Conservation (phyloP, 2,888 invertebrate genomes). For the Gasteruption jaculator region DNA sequence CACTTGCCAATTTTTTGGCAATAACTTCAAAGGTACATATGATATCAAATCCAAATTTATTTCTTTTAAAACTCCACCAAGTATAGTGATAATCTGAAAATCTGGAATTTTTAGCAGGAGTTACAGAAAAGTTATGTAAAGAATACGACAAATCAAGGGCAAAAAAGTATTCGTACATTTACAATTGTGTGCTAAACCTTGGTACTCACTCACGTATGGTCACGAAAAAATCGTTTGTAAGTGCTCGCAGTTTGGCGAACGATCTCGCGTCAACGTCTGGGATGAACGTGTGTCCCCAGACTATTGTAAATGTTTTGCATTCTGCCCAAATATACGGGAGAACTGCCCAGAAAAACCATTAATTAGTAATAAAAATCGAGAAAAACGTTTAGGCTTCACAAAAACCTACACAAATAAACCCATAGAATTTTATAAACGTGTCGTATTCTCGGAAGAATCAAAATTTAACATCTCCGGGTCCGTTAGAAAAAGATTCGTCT, state of each 20-base stretch:
- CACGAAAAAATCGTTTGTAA: not conserved
- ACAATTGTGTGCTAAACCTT: not conserved
- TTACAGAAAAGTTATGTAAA: not conserved
- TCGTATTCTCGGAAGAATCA: constrained; percentile 8
- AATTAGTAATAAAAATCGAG: constrained; percentile 8
- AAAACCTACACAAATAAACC: constrained; percentile 8
- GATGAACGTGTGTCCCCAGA: constrained; percentile 6
- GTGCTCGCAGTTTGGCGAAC: not conserved
- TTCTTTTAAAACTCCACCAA: no score
- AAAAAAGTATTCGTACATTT: constrained; percentile 7
- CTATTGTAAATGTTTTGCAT: constrained; percentile 11
- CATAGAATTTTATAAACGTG: constrained; percentile 12
- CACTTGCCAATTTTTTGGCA: constrained; percentile 5
- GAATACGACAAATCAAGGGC: not conserved
- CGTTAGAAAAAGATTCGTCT: constrained; percentile 1
- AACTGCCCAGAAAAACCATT: constrained; percentile 10
- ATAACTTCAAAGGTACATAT: not conserved
- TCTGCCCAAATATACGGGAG: constrained; percentile 14
- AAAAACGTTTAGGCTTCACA: constrained; percentile 6
- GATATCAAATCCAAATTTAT: not conserved
- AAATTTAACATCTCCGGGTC: constrained; percentile 6
- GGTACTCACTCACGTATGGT: not conserved
- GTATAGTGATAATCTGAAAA: not conserved
- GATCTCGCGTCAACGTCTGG: constrained; percentile 7
- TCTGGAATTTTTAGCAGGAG: not conserved